Evolutionary conservation across 2,113 vertebrate species (phyloP).

Genomic region (Cephalopholis sonnerati): DNA sequence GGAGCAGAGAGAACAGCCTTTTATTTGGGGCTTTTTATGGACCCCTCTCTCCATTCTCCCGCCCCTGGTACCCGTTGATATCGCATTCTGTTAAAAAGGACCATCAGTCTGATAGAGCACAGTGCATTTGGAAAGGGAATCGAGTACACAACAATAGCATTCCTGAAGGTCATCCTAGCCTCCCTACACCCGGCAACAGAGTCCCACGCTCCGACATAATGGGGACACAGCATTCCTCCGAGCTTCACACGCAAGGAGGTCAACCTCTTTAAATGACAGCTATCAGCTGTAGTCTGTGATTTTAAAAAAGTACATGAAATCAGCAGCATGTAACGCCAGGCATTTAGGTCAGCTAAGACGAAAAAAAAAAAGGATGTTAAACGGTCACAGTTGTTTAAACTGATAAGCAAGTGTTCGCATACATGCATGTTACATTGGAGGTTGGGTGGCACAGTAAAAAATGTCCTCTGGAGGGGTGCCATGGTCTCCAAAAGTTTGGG

Average conservation of each 20-base stretch:
- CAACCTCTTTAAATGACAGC: conserved; percentile 55
- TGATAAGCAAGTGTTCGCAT: not conserved
- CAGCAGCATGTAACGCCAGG: not conserved
- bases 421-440: not conserved
- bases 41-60: conserved; percentile 84
- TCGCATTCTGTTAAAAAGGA: conserved; percentile 94
- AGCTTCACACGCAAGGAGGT: conserved; percentile 57
- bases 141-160: conserved; percentile 87
- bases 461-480: not conserved
- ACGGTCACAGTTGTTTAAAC: not conserved
- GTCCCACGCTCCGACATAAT: conserved; percentile 82
- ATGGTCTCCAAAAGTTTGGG: not conserved
- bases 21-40: conserved; percentile 87
- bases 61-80: conserved; percentile 84
- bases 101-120: conserved; percentile 87
- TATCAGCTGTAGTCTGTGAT: conserved; percentile 41
- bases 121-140: conserved; percentile 83
- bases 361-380: not conserved
- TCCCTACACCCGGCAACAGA: conserved; percentile 72
- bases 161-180: conserved; percentile 85
- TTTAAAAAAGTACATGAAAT: conserved; percentile 17
- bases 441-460: not conserved
- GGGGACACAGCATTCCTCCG: conserved; percentile 70
- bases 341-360: not conserved
- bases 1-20: conserved; percentile 86